A percentile compares a stretch with the other conserved stretches of the same genome.
Conservation (phyloP, 2,113 vertebrate genomes). For the Elgaria multicarinata region DNA sequence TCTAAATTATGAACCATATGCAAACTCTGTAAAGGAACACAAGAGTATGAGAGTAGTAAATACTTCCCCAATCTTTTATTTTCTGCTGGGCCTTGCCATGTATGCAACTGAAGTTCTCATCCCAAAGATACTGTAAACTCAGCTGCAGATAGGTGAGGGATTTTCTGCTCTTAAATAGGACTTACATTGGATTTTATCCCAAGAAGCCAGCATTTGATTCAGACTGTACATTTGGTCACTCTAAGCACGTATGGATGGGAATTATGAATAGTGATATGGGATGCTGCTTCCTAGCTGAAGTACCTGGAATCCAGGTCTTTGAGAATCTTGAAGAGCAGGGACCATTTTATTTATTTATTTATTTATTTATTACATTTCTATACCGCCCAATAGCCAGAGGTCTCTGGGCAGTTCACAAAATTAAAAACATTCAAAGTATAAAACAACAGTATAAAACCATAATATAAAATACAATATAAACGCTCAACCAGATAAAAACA, state of each 20-base stretch:
- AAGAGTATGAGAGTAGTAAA: conserved; percentile 25
- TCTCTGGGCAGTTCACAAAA: too few relatives aligned
- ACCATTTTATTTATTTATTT: too few relatives aligned
- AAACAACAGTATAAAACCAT: too few relatives aligned
- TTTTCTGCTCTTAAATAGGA: too few relatives aligned
- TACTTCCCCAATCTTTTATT: conserved; percentile 38
- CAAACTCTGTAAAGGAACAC: neutral
- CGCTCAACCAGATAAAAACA: too few relatives aligned
- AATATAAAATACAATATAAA: too few relatives aligned
- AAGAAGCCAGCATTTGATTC: neutral
- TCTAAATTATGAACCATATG: neutral
- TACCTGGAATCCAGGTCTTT: neutral
- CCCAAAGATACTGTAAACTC: neutral
- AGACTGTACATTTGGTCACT: neutral
- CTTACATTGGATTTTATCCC: too few relatives aligned
- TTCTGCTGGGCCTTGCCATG: neutral
- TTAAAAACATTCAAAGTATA: too few relatives aligned
- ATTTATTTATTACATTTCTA: too few relatives aligned
- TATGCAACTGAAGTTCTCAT: conserved; percentile 25
- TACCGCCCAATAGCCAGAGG: too few relatives aligned
- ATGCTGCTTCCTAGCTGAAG: neutral
- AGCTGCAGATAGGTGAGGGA: neutral
- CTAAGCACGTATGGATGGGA: neutral
- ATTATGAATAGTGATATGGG: neutral
- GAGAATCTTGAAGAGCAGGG: neutral